phyloP scores from a whole-genome alignment of 2,113 vertebrate species.

The Colius striatus region DNA sequence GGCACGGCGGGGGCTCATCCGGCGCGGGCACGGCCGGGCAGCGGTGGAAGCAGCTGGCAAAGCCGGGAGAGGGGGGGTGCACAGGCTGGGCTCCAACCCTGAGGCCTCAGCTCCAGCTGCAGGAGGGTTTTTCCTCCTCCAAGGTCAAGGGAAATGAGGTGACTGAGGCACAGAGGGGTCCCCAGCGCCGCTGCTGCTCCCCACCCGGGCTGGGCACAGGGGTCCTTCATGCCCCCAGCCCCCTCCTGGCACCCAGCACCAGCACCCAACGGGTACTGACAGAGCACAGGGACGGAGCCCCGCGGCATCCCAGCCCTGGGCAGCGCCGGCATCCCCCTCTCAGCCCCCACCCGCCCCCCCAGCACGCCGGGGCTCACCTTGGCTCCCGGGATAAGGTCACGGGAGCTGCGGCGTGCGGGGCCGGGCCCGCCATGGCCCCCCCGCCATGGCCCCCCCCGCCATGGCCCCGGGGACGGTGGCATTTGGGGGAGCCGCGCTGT shows the following conservation, averaged over 20 bases:
- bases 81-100: not conserved
- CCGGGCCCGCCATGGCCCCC: not conserved
- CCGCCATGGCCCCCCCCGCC: not conserved
- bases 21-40: not conserved
- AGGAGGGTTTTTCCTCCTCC: not conserved
- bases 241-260: not conserved
- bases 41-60: not conserved
- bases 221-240: not conserved
- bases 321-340: too few relatives aligned
- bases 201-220: fast-evolving
- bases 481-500: not conserved
- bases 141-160: not conserved
- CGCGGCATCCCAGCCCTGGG: not conserved
- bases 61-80: not conserved
- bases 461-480: not conserved
- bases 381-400: slow-evolving; percentile 56
- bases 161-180: not conserved
- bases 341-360: not conserved
- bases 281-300: not conserved
- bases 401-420: not conserved
- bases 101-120: fast-evolving
- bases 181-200: not conserved
- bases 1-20: not conserved
- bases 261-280: fast-evolving
- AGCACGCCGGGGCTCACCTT: slow-evolving; percentile 17